These are phyloP conservation scores for Agrochola macilenta DNA, from an alignment of 2,888 invertebrate genomes.

Conservation along the genomic window DNA sequence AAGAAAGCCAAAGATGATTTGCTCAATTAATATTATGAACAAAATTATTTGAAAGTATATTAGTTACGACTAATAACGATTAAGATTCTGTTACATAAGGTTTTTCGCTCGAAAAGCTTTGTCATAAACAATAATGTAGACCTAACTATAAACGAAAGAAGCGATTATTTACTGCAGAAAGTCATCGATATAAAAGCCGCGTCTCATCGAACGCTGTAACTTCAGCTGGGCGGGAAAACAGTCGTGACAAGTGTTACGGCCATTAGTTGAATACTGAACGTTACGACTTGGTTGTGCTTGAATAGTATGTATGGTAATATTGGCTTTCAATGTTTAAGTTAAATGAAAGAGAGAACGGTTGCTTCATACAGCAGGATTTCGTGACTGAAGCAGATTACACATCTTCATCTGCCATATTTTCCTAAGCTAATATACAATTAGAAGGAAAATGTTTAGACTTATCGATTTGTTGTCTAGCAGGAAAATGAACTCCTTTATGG, in stretches of 20 bases:
- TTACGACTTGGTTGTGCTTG: conserved; percentile 11
- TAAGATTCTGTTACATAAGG: background rate
- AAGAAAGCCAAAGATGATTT: background rate
- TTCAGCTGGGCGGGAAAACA: conserved; percentile 7
- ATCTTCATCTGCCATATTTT: background rate
- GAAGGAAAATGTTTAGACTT: background rate
- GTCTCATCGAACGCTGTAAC: conserved; percentile 4
- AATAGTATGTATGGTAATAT: conserved; percentile 1
- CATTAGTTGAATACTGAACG: conserved; percentile 29
- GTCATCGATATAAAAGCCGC: conserved; percentile 32
- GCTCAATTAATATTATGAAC: background rate
- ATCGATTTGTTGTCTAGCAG: background rate
- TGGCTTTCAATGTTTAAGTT: background rate
- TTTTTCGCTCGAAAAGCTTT: background rate
- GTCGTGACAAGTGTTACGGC: conserved; percentile 37
- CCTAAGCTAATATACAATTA: no score
- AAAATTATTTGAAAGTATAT: no score
- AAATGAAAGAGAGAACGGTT: background rate
- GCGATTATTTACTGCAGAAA: conserved; percentile 18
- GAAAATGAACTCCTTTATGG: background rate
- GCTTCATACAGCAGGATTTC: background rate
- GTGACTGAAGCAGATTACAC: background rate
- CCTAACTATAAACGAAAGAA: conserved; percentile 19
- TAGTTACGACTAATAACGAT: background rate
- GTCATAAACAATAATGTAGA: background rate